Percentiles rank a stretch among this genome's conserved stretches.
Evolutionary conservation across 2,888 invertebrate species (phyloP).

Genomic region (Escarpia spicata): DNA sequence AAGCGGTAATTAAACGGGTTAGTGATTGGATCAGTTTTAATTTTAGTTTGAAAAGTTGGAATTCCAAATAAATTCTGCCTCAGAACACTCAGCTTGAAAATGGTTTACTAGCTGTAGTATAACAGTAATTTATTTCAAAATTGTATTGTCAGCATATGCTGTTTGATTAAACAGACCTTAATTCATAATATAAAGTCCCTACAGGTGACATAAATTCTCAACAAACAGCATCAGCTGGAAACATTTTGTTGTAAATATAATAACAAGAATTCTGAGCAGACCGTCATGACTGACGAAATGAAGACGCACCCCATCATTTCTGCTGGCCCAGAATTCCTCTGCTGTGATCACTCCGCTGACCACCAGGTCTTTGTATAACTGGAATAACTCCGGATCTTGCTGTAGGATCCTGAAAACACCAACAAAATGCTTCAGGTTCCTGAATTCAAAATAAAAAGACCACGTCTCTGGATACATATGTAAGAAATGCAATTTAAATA

Average conservation of each 20-base stretch:
- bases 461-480: neutral
- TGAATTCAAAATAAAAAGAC: neutral
- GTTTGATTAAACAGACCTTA: neutral
- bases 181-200: neutral
- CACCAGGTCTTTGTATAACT: conserved; percentile 96
- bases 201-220: neutral
- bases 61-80: neutral
- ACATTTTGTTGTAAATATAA: neutral
- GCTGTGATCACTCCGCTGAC: conserved; percentile 94
- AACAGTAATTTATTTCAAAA: neutral
- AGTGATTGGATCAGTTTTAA: neutral
- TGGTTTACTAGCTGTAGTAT: neutral
- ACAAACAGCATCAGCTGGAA: neutral
- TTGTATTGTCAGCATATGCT: neutral
- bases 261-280: neutral
- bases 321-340: conserved; percentile 93
- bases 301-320: conserved; percentile 32
- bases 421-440: neutral
- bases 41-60: neutral
- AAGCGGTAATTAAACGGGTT: neutral
- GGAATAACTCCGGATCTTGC: conserved; percentile 88
- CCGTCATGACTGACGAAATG: neutral
- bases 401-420: conserved; percentile 76
- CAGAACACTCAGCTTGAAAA: neutral
- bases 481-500: neutral